Evolutionary conservation across 2,797 vertebrate species (phyloP).

Genomic region (Moxostoma hubbsi): DNA sequence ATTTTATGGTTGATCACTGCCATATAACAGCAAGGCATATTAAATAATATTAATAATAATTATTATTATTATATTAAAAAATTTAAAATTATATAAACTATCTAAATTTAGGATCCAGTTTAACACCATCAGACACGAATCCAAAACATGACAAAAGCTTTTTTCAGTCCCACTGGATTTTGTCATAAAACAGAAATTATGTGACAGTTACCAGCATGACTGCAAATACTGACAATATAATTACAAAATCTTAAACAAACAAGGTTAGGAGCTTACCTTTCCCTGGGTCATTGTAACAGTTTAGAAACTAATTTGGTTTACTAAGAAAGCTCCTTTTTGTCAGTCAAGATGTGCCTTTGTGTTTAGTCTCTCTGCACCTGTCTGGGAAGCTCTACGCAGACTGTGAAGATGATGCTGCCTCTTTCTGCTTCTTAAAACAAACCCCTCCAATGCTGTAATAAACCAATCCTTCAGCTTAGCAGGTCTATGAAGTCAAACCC

Average conservation of each 20-base stretch:
- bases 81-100: background rate
- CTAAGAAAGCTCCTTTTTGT: background rate
- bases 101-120: background rate
- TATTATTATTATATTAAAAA: background rate
- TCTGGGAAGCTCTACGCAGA: slow-evolving; percentile 2
- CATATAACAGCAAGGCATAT: background rate
- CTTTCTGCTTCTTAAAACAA: slow-evolving; percentile 48
- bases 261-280: slow-evolving; percentile 70
- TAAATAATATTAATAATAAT: background rate
- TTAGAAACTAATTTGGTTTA: background rate
- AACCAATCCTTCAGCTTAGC: slow-evolving; percentile 64
- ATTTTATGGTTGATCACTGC: background rate
- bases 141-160: slow-evolving; percentile 5
- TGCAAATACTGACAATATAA: background rate
- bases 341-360: slow-evolving; percentile 13
- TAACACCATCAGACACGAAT: background rate
- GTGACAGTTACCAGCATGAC: background rate
- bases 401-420: slow-evolving; percentile 25
- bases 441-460: slow-evolving; percentile 59
- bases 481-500: slow-evolving; percentile 59
- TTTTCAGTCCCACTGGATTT: background rate
- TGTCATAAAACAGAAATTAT: slow-evolving; percentile 3
- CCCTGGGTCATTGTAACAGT: slow-evolving; percentile 75
- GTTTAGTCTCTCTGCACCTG: slow-evolving; percentile 32
- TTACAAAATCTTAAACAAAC: background rate